A percentile compares a stretch with the other conserved stretches of the same genome.
These are phyloP conservation scores for Teleopsis dalmanni DNA, from an alignment of 1,140 invertebrate genomes.

Conservation along the genomic window DNA sequence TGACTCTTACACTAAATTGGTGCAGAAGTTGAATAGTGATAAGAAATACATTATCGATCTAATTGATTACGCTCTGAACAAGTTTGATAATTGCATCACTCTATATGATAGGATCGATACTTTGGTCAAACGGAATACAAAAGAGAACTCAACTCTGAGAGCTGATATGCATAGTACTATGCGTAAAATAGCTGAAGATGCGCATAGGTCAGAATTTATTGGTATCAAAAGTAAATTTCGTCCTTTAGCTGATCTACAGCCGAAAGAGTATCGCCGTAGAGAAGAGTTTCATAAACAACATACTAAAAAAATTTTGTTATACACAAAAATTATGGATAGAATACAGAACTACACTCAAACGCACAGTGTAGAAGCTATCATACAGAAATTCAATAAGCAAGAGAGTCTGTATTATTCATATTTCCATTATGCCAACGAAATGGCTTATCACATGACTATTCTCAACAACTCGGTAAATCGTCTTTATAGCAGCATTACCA, in stretches of 20 bases:
- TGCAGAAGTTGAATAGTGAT: constrained; percentile 17
- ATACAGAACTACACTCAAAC: constrained; percentile 10
- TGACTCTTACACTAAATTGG: constrained; percentile 12
- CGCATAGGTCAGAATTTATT: constrained; percentile 28
- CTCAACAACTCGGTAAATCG: constrained; percentile 16
- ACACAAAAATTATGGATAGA: constrained; percentile 15
- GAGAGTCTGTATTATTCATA: constrained; percentile 18
- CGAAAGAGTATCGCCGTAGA: constrained; percentile 16
- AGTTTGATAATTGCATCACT: constrained; percentile 16
- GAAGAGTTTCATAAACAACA: constrained; percentile 13
- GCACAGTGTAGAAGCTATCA: constrained; percentile 12
- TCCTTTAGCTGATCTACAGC: constrained; percentile 26
- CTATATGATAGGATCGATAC: constrained; percentile 15
- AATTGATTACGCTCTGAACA: constrained; percentile 15
- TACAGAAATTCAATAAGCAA: constrained; percentile 16
- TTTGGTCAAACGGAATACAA: constrained; percentile 6
- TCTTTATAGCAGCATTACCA: constrained; percentile 10
- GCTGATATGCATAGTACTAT: constrained; percentile 18
- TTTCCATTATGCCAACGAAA: constrained; percentile 20
- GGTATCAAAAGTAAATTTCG: constrained; percentile 26
- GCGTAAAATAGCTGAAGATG: constrained; percentile 31
- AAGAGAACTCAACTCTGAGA: constrained; percentile 11
- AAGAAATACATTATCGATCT: constrained; percentile 19
- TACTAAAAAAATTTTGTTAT: constrained; percentile 14
- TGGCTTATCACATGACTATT: constrained; percentile 17